Conservation (phyloP, 2,113 vertebrate genomes). For the Anguilla rostrata region DNA sequence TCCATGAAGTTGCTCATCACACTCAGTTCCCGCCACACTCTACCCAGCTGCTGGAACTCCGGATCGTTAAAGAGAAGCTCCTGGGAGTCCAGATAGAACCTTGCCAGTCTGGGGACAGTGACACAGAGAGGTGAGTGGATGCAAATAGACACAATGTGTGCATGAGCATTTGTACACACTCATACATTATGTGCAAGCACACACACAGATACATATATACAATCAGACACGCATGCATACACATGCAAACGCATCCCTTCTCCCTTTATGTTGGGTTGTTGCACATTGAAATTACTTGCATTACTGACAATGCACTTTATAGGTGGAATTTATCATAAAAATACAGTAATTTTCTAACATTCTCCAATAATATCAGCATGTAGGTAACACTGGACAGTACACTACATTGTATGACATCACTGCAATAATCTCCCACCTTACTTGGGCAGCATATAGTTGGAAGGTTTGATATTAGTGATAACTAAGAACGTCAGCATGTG, state of each 20-base stretch:
- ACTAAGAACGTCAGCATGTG: neutral
- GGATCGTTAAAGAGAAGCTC: constrained; percentile 75
- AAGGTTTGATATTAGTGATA: no score
- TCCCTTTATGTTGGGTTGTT: neutral
- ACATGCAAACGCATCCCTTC: neutral
- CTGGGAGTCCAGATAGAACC: constrained; percentile 81
- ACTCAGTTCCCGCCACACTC: constrained; percentile 80
- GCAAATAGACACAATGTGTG: neutral
- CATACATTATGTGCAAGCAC: neutral
- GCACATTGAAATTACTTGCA: no score
- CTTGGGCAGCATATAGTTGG: no score
- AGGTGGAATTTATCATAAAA: no score
- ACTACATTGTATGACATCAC: no score
- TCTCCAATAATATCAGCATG: no score
- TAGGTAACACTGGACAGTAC: no score
- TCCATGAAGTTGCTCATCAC: constrained; percentile 85
- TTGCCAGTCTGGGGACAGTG: constrained; percentile 74
- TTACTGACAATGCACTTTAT: no score
- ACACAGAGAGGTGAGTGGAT: neutral
- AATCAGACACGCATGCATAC: neutral
- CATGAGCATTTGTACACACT: neutral
- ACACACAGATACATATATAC: neutral
- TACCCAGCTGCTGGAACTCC: constrained; percentile 72
- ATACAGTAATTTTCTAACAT: no score
- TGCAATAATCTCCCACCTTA: no score